Conservation (phyloP, 2,888 invertebrate species). For the Melipona bicolor region DNA sequence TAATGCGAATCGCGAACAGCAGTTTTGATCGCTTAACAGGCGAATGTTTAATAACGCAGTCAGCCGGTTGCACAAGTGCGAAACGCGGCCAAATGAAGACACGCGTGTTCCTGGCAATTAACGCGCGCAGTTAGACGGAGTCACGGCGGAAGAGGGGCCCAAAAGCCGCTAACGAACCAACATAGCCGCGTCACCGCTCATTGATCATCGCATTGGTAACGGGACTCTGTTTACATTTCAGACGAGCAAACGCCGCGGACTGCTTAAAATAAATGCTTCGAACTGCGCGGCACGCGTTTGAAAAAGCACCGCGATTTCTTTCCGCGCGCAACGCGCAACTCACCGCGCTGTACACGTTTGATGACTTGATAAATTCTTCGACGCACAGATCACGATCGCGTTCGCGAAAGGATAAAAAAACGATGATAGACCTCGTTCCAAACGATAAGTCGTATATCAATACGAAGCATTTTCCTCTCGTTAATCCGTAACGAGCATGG, state of each 20-base stretch:
- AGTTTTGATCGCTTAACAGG: neutral
- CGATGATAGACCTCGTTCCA: neutral
- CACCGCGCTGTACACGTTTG: too few relatives aligned
- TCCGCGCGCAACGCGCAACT: neutral
- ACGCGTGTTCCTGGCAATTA: conserved; percentile 37
- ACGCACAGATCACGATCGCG: neutral
- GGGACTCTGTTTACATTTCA: conserved; percentile 43
- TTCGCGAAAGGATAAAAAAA: neutral
- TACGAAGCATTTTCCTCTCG: conserved; percentile 10
- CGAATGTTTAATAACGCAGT: conserved; percentile 1
- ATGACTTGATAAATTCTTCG: neutral
- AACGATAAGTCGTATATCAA: neutral
- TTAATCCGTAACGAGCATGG: conserved; percentile 10
- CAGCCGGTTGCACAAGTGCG: conserved; percentile 17
- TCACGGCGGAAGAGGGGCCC: neutral
- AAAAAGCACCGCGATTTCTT: neutral
- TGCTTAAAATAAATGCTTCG: conserved; percentile 1
- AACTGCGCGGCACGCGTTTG: neutral
- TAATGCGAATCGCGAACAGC: neutral
- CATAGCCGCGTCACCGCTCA: conserved; percentile 49
- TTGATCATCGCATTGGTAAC: conserved; percentile 22
- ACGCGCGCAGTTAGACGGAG: conserved; percentile 12
- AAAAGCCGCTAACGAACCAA: conserved; percentile 37
- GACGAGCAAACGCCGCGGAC: conserved; percentile 20
- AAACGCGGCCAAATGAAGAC: conserved; percentile 29